phyloP scores from a whole-genome alignment of 2,113 vertebrate species.

The Ondatra zibethicus region DNA sequence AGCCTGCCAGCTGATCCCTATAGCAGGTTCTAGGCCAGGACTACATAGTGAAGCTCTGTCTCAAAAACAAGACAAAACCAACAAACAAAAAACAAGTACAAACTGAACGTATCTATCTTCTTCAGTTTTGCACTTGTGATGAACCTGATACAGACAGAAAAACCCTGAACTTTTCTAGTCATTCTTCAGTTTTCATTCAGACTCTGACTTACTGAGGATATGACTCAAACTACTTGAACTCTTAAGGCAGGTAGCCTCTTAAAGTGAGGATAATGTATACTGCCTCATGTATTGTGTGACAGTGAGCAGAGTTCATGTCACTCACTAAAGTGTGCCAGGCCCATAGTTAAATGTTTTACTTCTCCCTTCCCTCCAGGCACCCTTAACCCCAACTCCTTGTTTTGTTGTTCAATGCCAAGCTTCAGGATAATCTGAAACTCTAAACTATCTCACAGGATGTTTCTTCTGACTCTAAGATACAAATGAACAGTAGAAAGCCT shows the following conservation, averaged over 20 bases:
- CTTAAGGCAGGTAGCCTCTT: neutral
- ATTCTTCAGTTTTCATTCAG: neutral
- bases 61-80: neutral
- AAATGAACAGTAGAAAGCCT: conserved; percentile 48
- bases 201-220: neutral
- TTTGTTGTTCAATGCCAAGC: neutral
- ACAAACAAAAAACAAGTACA: neutral
- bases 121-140: conserved; percentile 15
- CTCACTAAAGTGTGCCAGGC: neutral
- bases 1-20: neutral
- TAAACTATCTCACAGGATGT: conserved; percentile 16
- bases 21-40: neutral
- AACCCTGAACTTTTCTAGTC: neutral
- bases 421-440: conserved; percentile 26
- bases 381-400: neutral
- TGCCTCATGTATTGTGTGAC: neutral
- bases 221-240: neutral
- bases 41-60: neutral
- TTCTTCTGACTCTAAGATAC: conserved; percentile 51
- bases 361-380: neutral
- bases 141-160: neutral
- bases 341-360: neutral
- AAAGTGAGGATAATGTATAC: neutral
- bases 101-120: neutral
- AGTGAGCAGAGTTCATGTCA: neutral